Evolutionary conservation across 2,888 invertebrate genomes (phyloP), one percentile per base, ranked within the genome.

Genomic region (Tiphia femorata): DNA sequence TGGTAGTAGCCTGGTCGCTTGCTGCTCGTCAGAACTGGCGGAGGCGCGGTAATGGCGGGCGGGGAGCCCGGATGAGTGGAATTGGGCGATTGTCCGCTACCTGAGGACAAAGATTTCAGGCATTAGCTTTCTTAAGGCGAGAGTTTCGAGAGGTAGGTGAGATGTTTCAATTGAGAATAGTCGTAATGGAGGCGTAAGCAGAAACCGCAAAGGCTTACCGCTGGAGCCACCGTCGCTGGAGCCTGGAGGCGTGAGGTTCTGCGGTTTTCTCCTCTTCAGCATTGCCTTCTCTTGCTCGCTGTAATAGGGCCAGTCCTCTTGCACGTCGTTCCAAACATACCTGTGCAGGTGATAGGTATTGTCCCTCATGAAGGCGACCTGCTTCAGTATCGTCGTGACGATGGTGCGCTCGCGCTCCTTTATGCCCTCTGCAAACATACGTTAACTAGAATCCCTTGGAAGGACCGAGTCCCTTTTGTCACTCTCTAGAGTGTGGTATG

Each of bases 221-320:
- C 93, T 92, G 71, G 90, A 91, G 67, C 91, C 89, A 57, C 89
- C 89, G 79, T 95, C 95, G 75, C 93, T 94, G 80, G 93, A 93
- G 66, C 93, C 90, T 30, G 95, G 95, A 58, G 95, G 95, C 60
- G 95, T 95, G 77, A 95, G 87, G 85, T 95, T 95, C 86, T 94
- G 93, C 77, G 95, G 95, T 87, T 95, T 95, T 82, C 93, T 92
- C 84, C 93, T 90, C 87, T 95, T 96, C 80, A 97, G 88, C 84
- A 92, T 89, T 80, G 93, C 91, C 84, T 90, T 89, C 83, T 97
- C 97, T 79, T 94, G 92, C 75, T 96, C 96, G 16, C 92, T 89
- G 82, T 96, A 97, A 86, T 93, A 96, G 61, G 95, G 94, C 97
- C 97, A 97, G 81, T 94, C 93, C 79, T 94, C 94, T 75, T 94